phyloP scores from a whole-genome alignment of 1,140 invertebrate genomes.

The Copidosoma floridanum region DNA sequence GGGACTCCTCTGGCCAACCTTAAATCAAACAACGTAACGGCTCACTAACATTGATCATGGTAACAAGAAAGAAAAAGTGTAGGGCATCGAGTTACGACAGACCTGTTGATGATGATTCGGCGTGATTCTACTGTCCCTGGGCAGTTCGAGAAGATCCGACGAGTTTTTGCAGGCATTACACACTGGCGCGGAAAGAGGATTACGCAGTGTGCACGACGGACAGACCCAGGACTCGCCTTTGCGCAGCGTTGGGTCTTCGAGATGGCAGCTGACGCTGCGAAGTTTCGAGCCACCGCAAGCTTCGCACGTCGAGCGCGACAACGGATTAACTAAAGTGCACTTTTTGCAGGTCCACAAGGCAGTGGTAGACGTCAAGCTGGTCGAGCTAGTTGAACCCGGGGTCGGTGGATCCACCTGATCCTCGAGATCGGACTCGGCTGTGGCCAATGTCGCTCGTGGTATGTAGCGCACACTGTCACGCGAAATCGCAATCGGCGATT shows the following conservation, averaged over 20 bases:
- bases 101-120: background rate
- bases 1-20: conserved; percentile 42
- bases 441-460: conserved; percentile 56
- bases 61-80: too few relatives aligned
- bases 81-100: too few relatives aligned
- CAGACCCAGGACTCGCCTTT: conserved; percentile 79
- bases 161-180: conserved; percentile 79
- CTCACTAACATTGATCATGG: too few relatives aligned
- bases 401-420: conserved; percentile 41
- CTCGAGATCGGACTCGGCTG: conserved; percentile 47
- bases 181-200: conserved; percentile 66
- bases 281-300: conserved; percentile 81
- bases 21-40: too few relatives aligned
- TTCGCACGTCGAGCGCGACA: conserved; percentile 68
- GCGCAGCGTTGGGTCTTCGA: conserved; percentile 67
- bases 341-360: conserved; percentile 80
- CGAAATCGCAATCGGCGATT: conserved; percentile 50
- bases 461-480: conserved; percentile 56
- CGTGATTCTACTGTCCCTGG: conserved; percentile 15
- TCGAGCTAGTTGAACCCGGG: too few relatives aligned
- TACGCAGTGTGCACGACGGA: conserved; percentile 80
- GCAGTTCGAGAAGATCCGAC: conserved; percentile 48
- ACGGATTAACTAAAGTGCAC: conserved; percentile 80
- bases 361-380: background rate
- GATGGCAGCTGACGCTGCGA: conserved; percentile 62